Base-by-base conservation (phyloP, 2,888 invertebrate species). In the Drosophila meridiana region DNA sequence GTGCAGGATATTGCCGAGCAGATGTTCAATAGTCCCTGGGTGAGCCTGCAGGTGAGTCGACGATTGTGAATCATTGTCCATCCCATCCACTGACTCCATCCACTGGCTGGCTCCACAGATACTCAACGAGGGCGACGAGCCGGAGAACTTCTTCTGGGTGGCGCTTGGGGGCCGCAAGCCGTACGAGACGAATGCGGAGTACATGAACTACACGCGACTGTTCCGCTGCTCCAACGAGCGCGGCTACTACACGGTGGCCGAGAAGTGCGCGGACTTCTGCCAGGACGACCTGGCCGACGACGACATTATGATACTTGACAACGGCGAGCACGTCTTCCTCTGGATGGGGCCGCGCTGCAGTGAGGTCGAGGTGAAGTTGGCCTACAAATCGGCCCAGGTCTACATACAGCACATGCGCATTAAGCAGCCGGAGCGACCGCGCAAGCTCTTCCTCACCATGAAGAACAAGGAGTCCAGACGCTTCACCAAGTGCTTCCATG, bases 191-290 rank as follows among this genome's bases (percentile, higher is more conserved):
- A 96, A 97, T 91, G 98, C 98, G 0, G 96, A 96, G 48, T 99
- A 97, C 92, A 98, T 99, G 96, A 95, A 97, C 90, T 97, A 95
- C 93, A 98, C 98, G 2, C 94, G 99, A 57, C 94, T 99, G 45
- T 99, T 99, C 94, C 95, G 99, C 63, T 99, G 99, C 93, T 99
- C 99, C 53, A 99, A 99, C 93, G 99, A 99, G 92, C 99, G 99
- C 92, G 99, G 99, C 6, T 99, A 99, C 94, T 99, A 99, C 93
- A 97, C 98, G 0, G 99, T 99, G 47, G 99, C 99, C 0, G 99
- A 99, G 93, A 99, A 99, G 93, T 99, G 99, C 94, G 89, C 93
- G 0, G 93, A 92, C 72, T 92, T 92, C 83, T 94, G 94, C 58
- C 93, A 98, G 97, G 99, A 99, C 92, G 99, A 99, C 94, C 94